These are phyloP conservation scores for Apodemia hepburni DNA, from an alignment of 2,888 invertebrate genomes.

Conservation along the genomic window DNA sequence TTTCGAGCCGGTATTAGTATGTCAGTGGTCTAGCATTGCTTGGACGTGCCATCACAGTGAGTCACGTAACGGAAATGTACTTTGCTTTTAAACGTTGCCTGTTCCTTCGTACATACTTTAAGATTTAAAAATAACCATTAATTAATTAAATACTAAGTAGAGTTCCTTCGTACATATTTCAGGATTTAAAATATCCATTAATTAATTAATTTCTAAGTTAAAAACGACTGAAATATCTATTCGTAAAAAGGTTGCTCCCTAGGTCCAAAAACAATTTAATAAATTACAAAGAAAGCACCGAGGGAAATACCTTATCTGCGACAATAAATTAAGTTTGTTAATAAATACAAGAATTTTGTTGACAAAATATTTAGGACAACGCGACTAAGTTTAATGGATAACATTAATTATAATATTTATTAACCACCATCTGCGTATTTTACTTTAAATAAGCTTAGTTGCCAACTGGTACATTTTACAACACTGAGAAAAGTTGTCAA, in stretches of 20 bases:
- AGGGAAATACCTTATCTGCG: not conserved
- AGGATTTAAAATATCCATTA: not conserved
- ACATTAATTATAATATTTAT: constrained; percentile 48
- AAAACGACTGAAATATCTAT: not conserved
- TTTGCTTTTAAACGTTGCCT: constrained; percentile 52
- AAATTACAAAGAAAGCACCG: not conserved
- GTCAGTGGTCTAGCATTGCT: constrained; percentile 56
- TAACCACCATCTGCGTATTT: constrained; percentile 59
- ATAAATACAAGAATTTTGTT: constrained; percentile 10
- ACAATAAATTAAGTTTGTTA: constrained; percentile 10
- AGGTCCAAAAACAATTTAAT: constrained; percentile 16
- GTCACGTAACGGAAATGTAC: constrained; percentile 77
- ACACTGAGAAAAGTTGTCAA: constrained; percentile 23
- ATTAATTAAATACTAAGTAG: not conserved
- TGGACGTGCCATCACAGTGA: constrained; percentile 72
- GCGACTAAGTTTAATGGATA: constrained; percentile 35
- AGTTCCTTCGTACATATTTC: constrained; percentile 24
- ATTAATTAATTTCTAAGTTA: not conserved
- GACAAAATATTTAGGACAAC: constrained; percentile 15
- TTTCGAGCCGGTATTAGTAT: constrained; percentile 61
- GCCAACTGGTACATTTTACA: constrained; percentile 52
- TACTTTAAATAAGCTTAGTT: constrained; percentile 60
- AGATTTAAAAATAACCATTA: not conserved
- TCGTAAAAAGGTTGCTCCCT: not conserved
- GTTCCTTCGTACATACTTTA: constrained; percentile 24